Conservation (phyloP, 1,140 invertebrate genomes). For the Mamestra configurata region DNA sequence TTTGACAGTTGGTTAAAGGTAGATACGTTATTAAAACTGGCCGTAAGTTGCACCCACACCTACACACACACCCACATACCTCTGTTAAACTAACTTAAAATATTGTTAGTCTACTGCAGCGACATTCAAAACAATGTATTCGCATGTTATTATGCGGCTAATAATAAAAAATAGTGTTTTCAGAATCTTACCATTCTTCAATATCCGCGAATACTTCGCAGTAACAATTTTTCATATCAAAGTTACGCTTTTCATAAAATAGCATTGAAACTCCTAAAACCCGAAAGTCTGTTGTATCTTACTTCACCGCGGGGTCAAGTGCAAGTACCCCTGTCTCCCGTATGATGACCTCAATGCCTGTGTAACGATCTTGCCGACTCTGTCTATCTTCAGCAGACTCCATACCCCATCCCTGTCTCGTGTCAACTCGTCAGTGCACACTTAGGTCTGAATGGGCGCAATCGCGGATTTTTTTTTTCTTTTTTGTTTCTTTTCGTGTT, state of each 20-base stretch:
- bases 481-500: not conserved
- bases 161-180: too few species aligned
- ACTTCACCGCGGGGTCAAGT: slow-evolving; percentile 4
- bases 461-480: slow-evolving; percentile 16
- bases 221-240: not conserved
- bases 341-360: slow-evolving; percentile 22
- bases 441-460: slow-evolving; percentile 18
- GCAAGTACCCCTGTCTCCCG: slow-evolving; percentile 7
- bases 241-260: not conserved
- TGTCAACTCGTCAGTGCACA: slow-evolving; percentile 18
- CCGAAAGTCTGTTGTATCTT: not conserved
- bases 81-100: too few species aligned
- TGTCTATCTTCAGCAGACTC: not conserved
- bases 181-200: not conserved
- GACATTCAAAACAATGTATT: too few species aligned
- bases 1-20: too few species aligned
- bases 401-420: not conserved
- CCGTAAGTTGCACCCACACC: too few species aligned
- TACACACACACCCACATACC: too few species aligned
- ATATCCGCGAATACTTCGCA: too few species aligned
- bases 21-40: too few species aligned
- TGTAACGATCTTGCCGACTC: not conserved
- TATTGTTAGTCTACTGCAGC: too few species aligned
- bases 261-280: slow-evolving; percentile 1
- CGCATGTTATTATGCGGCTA: too few species aligned